phyloP scores from a whole-genome alignment of 2,888 invertebrate genomes.

The Ypsolopha sequella region DNA sequence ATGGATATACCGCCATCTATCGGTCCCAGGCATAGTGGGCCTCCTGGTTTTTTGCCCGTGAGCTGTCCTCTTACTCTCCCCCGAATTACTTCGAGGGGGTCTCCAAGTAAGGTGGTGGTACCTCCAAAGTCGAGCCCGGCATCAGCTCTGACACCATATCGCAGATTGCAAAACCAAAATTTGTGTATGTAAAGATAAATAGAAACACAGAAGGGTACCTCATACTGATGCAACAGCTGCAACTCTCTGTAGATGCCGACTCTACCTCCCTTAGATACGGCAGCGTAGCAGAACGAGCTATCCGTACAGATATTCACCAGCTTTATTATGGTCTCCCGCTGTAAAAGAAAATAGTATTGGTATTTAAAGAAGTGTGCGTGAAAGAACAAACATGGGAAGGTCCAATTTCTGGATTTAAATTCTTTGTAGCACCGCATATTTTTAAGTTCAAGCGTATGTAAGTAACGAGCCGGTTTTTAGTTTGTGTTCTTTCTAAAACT shows the following conservation, averaged over 20 bases:
- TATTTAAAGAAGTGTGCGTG: too few relatives aligned
- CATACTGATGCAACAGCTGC: constrained; percentile 59
- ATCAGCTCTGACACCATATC: too few relatives aligned
- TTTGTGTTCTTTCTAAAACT: neutral
- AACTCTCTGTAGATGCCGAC: constrained; percentile 72
- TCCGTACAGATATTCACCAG: constrained; percentile 67
- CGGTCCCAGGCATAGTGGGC: too few relatives aligned
- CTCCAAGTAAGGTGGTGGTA: too few relatives aligned
- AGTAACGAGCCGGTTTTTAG: neutral
- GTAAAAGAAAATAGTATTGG: constrained; percentile 18
- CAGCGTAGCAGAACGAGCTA: constrained; percentile 72
- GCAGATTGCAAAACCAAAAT: neutral
- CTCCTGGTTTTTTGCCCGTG: too few relatives aligned
- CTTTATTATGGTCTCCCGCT: constrained; percentile 72
- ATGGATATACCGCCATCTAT: too few relatives aligned
- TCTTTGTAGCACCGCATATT: neutral
- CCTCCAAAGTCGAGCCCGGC: too few relatives aligned
- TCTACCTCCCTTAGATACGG: constrained; percentile 69
- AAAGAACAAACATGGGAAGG: too few relatives aligned
- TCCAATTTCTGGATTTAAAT: too few relatives aligned
- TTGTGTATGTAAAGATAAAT: neutral
- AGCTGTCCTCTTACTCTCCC: too few relatives aligned
- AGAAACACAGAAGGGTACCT: constrained; percentile 24
- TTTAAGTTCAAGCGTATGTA: too few relatives aligned
- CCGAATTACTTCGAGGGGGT: too few relatives aligned